phyloP scores from a whole-genome alignment of 2,113 vertebrate genomes.

The Martes martes region DNA sequence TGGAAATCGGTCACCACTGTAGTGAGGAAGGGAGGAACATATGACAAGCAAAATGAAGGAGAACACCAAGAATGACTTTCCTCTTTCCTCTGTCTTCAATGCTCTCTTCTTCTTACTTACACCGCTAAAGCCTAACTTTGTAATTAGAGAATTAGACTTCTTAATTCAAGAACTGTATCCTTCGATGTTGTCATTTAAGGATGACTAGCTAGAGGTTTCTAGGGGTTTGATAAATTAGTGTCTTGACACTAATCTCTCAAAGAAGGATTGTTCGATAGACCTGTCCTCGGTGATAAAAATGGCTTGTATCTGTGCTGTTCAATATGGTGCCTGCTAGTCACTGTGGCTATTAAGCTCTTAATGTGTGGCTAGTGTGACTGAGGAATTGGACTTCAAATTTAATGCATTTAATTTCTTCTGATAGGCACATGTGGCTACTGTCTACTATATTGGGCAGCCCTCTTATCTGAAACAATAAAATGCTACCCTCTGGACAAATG shows the following conservation, averaged over 20 bases:
- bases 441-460: neutral
- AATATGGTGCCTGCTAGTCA: neutral
- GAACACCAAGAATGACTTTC: neutral
- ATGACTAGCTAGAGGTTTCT: neutral
- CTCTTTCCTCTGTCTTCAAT: neutral
- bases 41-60: neutral
- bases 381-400: neutral
- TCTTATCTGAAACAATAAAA: neutral
- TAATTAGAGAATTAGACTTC: neutral
- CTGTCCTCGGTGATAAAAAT: neutral
- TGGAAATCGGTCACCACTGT: neutral
- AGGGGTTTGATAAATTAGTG: neutral
- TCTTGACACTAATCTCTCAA: neutral
- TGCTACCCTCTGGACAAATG: neutral
- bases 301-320: neutral
- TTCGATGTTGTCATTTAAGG: neutral
- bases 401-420: neutral
- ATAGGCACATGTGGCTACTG: neutral
- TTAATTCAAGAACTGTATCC: neutral
- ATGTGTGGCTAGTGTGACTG: neutral
- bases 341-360: neutral
- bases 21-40: neutral
- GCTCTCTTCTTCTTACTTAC: neutral
- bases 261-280: neutral
- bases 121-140: neutral